These are phyloP conservation scores for Pangasius macronema DNA, from an alignment of 2,797 vertebrate species.

Conservation along the genomic window DNA sequence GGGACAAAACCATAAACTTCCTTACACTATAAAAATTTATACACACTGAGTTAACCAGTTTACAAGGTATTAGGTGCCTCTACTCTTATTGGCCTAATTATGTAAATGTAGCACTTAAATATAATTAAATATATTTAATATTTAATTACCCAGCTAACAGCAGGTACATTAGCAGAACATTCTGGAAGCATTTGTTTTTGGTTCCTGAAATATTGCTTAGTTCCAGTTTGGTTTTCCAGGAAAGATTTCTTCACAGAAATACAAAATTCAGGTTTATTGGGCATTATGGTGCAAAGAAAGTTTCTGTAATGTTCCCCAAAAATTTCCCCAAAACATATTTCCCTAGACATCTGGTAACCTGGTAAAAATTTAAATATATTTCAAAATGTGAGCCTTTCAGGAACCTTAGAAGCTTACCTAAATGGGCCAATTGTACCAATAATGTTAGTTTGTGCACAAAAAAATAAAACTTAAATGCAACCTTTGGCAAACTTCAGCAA, in stretches of 20 bases:
- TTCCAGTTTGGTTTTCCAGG: neutral
- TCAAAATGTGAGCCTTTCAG: too few relatives aligned
- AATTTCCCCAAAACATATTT: neutral
- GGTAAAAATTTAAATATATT: neutral
- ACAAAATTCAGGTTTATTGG: neutral
- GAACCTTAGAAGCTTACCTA: neutral
- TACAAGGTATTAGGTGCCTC: neutral
- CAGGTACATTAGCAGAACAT: neutral
- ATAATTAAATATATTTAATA: neutral
- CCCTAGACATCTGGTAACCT: neutral
- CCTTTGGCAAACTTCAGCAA: neutral
- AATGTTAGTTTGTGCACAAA: neutral
- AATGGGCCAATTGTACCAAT: neutral
- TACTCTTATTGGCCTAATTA: neutral
- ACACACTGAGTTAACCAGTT: neutral
- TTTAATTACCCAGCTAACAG: neutral
- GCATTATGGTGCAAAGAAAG: neutral
- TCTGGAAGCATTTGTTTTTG: neutral
- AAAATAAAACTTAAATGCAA: neutral
- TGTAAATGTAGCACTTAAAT: neutral
- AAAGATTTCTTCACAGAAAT: neutral
- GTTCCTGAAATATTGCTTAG: neutral
- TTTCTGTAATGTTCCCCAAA: neutral
- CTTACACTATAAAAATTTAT: neutral
- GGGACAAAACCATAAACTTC: neutral